These are phyloP conservation scores for Sminthurinus aureus DNA, from an alignment of 2,888 invertebrate species.

Conservation along the genomic window DNA sequence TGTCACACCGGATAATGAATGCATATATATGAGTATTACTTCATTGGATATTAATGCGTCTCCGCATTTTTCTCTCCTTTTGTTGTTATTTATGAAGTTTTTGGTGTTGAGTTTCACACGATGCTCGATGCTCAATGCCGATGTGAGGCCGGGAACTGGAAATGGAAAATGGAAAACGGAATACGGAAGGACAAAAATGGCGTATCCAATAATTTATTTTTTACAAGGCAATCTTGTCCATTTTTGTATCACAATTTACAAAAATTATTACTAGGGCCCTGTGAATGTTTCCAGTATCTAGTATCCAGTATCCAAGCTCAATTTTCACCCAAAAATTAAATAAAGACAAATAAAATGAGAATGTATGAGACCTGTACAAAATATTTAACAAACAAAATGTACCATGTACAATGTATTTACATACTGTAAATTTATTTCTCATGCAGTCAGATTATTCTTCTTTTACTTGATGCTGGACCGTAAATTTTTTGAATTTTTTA, in stretches of 20 bases:
- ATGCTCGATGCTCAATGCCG: too few species aligned
- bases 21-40: conserved; percentile 8
- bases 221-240: background rate
- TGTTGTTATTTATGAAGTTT: too few species aligned
- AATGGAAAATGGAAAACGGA: background rate
- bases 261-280: background rate
- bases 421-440: too few species aligned
- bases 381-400: background rate
- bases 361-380: too few species aligned
- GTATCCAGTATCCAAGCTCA: too few species aligned
- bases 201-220: background rate
- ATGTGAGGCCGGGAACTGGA: too few species aligned
- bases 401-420: background rate
- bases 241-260: background rate
- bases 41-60: conserved; percentile 26
- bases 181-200: background rate
- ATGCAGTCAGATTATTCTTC: too few species aligned
- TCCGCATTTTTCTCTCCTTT: too few species aligned
- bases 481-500: background rate
- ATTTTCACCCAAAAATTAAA: too few species aligned
- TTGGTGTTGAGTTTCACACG: too few species aligned
- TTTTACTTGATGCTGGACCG: background rate
- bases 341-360: too few species aligned
- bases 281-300: too few species aligned
- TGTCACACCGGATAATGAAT: background rate